Percentiles rank a stretch among this genome's conserved stretches.
Conservation (phyloP, 2,113 vertebrate species). For the Leuciscus idus region DNA sequence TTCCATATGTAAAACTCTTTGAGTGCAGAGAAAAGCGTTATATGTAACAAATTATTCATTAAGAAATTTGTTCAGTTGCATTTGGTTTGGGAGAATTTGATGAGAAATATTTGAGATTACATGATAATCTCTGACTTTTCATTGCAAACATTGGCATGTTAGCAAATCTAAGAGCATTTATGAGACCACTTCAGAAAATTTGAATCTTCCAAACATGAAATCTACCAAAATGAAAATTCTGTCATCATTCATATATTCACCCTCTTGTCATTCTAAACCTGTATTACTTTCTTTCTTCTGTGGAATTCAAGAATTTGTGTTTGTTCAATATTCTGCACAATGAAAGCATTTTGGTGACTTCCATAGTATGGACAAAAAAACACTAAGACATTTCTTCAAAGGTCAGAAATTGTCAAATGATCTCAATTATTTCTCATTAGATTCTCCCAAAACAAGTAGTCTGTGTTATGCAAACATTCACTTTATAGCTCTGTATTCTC, state of each 20-base stretch:
- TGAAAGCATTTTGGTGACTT: background rate
- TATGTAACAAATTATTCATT: background rate
- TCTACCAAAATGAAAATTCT: background rate
- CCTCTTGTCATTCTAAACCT: background rate
- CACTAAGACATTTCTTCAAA: background rate
- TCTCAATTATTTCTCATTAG: background rate
- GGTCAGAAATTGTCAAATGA: background rate
- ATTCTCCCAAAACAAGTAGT: background rate
- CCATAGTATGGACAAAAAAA: too few relatives aligned
- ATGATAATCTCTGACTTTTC: slow-evolving; percentile 1
- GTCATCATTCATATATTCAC: background rate
- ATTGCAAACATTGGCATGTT: background rate
- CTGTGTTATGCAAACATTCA: background rate
- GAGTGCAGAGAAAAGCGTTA: too few relatives aligned
- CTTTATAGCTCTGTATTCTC: background rate
- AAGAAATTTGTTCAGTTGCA: background rate
- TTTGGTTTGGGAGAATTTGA: background rate
- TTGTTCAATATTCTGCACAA: background rate
- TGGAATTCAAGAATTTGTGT: background rate
- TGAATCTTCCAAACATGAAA: too few relatives aligned
- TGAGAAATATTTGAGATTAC: background rate
- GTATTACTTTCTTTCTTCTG: background rate
- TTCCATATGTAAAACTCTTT: too few relatives aligned
- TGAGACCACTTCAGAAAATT: background rate
- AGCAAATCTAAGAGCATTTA: background rate